phyloP scores from a whole-genome alignment of 2,113 vertebrate species.

The Lontra canadensis region DNA sequence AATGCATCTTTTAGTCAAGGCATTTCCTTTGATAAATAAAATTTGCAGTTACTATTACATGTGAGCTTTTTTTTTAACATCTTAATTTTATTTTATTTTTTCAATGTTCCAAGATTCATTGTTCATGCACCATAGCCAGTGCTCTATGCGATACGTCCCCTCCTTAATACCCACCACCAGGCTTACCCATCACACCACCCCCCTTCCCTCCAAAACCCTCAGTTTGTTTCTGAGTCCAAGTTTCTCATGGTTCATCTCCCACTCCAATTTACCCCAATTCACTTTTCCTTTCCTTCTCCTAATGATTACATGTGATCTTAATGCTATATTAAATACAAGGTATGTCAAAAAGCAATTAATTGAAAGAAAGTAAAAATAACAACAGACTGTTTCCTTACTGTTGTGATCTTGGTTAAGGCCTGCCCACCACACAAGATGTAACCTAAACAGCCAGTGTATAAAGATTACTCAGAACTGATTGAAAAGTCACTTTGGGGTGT shows the following conservation, averaged over 20 bases:
- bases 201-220: too few species aligned
- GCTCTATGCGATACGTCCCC: too few species aligned
- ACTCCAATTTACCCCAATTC: too few species aligned
- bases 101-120: too few species aligned
- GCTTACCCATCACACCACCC: too few species aligned
- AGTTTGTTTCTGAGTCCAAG: too few species aligned
- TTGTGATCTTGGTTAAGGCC: not conserved
- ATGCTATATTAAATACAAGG: not conserved
- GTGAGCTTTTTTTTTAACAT: not conserved
- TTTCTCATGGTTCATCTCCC: too few species aligned
- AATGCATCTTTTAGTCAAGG: not conserved
- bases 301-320: not conserved
- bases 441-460: not conserved
- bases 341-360: slow-evolving; percentile 5
- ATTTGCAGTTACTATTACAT: not conserved
- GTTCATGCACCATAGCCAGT: too few species aligned
- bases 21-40: slow-evolving; percentile 37
- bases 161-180: too few species aligned
- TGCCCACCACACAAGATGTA: not conserved
- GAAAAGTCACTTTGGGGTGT: not conserved
- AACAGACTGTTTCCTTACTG: not conserved
- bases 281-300: too few species aligned
- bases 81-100: too few species aligned
- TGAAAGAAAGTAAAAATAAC: slow-evolving; percentile 30
- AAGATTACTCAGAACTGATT: not conserved